These are phyloP conservation scores for Rhea americana DNA, from an alignment of 2,113 vertebrate genomes.

Conservation along the genomic window DNA sequence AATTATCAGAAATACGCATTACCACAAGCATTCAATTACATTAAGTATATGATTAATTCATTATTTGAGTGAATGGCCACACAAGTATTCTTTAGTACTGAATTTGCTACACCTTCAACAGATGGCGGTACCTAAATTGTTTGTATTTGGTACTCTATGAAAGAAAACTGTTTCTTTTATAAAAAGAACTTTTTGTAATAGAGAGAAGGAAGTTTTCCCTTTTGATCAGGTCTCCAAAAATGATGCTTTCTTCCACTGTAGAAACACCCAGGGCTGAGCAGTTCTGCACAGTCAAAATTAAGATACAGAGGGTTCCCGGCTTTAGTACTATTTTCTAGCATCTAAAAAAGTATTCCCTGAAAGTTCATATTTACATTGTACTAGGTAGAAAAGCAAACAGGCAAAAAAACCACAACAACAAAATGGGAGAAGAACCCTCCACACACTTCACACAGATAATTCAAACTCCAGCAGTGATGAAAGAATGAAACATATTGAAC, in stretches of 20 bases:
- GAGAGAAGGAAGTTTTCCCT: not conserved
- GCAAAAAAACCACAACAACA: not conserved
- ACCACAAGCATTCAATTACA: not conserved
- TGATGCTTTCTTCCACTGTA: not conserved
- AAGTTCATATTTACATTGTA: not conserved
- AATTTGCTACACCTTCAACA: slow-evolving; percentile 50
- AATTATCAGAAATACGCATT: not conserved
- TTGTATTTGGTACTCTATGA: not conserved
- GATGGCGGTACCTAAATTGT: slow-evolving; percentile 18
- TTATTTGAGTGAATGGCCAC: slow-evolving; percentile 22
- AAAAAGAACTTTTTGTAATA: not conserved
- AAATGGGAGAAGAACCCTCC: not conserved
- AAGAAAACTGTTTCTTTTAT: not conserved
- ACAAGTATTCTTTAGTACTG: slow-evolving; percentile 6
- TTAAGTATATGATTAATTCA: slow-evolving; percentile 19
- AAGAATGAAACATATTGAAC: not conserved
- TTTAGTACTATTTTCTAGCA: not conserved
- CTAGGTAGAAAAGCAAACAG: not conserved
- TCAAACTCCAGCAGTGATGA: accelerated
- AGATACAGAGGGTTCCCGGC: not conserved
- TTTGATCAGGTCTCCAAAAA: not conserved
- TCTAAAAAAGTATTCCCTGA: not conserved
- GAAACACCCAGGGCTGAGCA: not conserved
- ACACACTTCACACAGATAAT: not conserved
- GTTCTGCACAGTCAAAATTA: not conserved